A percentile compares a stretch with the other conserved stretches of the same genome.
Evolutionary conservation across 1,140 invertebrate species (phyloP).

Genomic region (Pygmarrhopalites habei): DNA sequence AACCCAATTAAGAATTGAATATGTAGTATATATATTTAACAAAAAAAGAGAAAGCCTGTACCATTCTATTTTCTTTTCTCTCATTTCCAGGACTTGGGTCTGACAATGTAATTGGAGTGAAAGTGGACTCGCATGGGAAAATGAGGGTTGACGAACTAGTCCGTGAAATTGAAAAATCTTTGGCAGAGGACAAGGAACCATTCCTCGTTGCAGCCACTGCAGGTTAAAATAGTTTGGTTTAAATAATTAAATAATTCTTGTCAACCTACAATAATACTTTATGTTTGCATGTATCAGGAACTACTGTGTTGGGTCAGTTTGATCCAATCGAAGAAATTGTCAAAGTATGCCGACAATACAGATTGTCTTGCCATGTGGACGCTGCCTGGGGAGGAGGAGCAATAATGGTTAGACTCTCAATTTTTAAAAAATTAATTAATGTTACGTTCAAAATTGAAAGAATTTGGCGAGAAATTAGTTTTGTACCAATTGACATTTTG

Average conservation of each 20-base stretch:
- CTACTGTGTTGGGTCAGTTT: conserved; percentile 67
- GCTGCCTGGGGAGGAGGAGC: conserved; percentile 91
- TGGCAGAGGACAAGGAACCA: conserved; percentile 62
- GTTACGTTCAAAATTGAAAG: too few species aligned
- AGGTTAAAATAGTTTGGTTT: conserved; percentile 62
- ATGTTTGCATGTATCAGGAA: conserved; percentile 41
- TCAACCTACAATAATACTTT: too few species aligned
- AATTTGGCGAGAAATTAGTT: too few species aligned
- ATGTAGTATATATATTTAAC: too few species aligned
- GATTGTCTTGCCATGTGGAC: conserved; percentile 87
- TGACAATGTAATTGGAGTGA: conserved; percentile 65
- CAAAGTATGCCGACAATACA: conserved; percentile 69
- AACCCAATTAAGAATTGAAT: too few species aligned
- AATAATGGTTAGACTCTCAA: too few species aligned
- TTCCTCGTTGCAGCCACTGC: conserved; percentile 86
- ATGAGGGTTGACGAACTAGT: conserved; percentile 69
- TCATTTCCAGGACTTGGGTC: conserved; percentile 62
- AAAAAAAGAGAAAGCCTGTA: neutral
- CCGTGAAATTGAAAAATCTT: conserved; percentile 56
- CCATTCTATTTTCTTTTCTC: neutral
- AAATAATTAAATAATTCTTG: too few species aligned
- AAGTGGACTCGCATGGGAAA: conserved; percentile 64
- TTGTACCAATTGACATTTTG: too few species aligned
- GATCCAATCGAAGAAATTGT: conserved; percentile 78
- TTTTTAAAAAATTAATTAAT: too few species aligned